Conservation (phyloP, 2,888 invertebrate species). For the Brachynemurus nebulosus region DNA sequence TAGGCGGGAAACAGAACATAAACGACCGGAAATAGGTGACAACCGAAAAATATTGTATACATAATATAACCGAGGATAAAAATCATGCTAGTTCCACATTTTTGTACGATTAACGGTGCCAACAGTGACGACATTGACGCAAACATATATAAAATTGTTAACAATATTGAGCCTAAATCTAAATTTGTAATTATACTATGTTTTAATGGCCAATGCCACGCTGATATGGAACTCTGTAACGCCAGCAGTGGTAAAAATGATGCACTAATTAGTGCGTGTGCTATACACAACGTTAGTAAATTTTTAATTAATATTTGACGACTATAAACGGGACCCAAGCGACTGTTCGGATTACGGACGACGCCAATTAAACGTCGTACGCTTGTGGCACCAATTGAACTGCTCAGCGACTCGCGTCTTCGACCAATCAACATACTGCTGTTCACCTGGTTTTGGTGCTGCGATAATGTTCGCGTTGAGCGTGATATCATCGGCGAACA, state of each 20-base stretch:
- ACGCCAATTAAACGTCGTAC: constrained; percentile 56
- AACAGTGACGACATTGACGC: constrained; percentile 42
- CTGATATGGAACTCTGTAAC: constrained; percentile 37
- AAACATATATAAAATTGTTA: constrained; percentile 44
- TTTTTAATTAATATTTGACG: constrained; percentile 35
- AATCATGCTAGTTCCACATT: constrained; percentile 35
- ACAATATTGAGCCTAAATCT: constrained; percentile 41
- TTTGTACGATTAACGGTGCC: constrained; percentile 38
- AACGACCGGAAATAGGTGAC: constrained; percentile 42
- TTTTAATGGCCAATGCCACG: constrained; percentile 30
- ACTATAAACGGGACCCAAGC: constrained; percentile 33
- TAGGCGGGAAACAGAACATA: constrained; percentile 39
- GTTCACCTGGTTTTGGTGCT: constrained; percentile 23
- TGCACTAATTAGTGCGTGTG: constrained; percentile 48
- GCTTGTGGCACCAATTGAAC: constrained; percentile 63
- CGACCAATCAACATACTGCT: constrained; percentile 21
- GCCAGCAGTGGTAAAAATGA: constrained; percentile 47
- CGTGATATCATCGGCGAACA: constrained; percentile 47
- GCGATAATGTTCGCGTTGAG: constrained; percentile 34
- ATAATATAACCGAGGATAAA: constrained; percentile 37
- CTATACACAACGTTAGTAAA: constrained; percentile 39
- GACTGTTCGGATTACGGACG: constrained; percentile 26
- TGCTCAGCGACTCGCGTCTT: constrained; percentile 52
- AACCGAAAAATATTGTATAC: constrained; percentile 43
- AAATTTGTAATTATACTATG: constrained; percentile 15